Percentiles rank a stretch among this genome's conserved stretches.
Conservation (phyloP, 1,140 invertebrate species). For the Neomicropteryx cornuta region DNA sequence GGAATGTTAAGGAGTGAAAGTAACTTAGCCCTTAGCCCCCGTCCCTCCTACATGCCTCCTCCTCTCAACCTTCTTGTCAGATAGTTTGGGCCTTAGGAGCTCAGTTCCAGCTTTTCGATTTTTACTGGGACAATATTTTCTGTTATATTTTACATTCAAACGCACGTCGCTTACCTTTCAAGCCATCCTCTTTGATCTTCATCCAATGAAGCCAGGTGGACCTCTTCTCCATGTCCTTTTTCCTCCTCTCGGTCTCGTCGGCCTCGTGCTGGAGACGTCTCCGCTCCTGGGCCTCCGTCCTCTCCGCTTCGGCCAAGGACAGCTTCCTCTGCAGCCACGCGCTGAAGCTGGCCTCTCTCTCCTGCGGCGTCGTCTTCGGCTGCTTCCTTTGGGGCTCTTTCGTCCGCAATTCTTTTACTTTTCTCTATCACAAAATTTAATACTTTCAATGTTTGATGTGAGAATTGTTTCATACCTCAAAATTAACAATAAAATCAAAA, state of each 20-base stretch:
- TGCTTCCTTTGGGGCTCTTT: too few relatives aligned
- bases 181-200: constrained; percentile 36
- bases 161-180: constrained; percentile 27
- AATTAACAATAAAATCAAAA: constrained; percentile 2
- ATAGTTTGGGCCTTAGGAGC: neutral
- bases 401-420: too few relatives aligned
- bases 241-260: constrained; percentile 22
- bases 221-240: constrained; percentile 34
- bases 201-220: constrained; percentile 39
- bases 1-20: neutral
- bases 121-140: neutral
- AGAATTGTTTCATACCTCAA: constrained; percentile 24
- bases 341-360: constrained; percentile 29
- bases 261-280: constrained; percentile 20
- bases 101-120: neutral
- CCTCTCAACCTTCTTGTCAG: neutral
- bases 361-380: constrained; percentile 18
- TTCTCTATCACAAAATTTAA: too few relatives aligned
- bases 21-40: neutral
- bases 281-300: constrained; percentile 22
- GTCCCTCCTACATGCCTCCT: neutral
- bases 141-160: constrained; percentile 3
- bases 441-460: constrained; percentile 22
- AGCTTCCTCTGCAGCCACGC: constrained; percentile 28
- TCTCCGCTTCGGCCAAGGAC: constrained; percentile 25